Conservation (phyloP, 1,140 invertebrate species). For the Notospermus geniculatus region DNA sequence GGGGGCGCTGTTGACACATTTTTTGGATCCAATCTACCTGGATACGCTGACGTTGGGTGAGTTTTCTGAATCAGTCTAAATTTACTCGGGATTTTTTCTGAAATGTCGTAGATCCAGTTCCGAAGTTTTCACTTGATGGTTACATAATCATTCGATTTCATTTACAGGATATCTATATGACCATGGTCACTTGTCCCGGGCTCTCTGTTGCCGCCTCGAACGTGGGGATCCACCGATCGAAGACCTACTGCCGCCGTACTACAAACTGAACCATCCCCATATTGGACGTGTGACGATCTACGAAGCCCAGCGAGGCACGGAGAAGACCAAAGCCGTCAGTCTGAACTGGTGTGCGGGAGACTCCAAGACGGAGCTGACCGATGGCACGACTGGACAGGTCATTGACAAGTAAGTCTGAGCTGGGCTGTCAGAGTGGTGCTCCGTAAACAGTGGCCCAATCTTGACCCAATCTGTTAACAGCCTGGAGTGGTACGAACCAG, state of each 20-base stretch:
- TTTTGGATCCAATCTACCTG: conserved; percentile 54
- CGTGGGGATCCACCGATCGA: conserved; percentile 43
- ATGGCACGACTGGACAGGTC: conserved; percentile 47
- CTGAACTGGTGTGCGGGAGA: conserved; percentile 56
- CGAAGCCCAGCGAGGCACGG: conserved; percentile 53
- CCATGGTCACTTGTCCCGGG: conserved; percentile 54
- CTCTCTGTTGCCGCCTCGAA: conserved; percentile 55
- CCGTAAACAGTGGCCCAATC: too few species aligned
- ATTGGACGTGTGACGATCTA: conserved; percentile 55
- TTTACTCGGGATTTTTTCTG: too few species aligned
- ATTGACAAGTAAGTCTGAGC: conserved; percentile 8
- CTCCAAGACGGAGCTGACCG: conserved; percentile 48
- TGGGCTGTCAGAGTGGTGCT: too few species aligned
- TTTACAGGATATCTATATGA: conserved; percentile 55
- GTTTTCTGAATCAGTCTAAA: too few species aligned
- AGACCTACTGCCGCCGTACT: conserved; percentile 38
- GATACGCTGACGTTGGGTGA: conserved; percentile 47
- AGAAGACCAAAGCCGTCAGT: conserved; percentile 56
- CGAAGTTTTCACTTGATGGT: too few species aligned
- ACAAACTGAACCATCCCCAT: conserved; percentile 55
- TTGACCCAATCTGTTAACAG: too few species aligned
- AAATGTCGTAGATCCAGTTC: too few species aligned
- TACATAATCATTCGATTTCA: conserved; percentile 16
- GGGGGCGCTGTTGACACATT: conserved; percentile 51
- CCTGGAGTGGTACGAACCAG: too few species aligned